A percentile compares a stretch with the other conserved stretches of the same genome.
Conservation (phyloP, 2,888 invertebrate genomes). For the Smittia sp. region DNA sequence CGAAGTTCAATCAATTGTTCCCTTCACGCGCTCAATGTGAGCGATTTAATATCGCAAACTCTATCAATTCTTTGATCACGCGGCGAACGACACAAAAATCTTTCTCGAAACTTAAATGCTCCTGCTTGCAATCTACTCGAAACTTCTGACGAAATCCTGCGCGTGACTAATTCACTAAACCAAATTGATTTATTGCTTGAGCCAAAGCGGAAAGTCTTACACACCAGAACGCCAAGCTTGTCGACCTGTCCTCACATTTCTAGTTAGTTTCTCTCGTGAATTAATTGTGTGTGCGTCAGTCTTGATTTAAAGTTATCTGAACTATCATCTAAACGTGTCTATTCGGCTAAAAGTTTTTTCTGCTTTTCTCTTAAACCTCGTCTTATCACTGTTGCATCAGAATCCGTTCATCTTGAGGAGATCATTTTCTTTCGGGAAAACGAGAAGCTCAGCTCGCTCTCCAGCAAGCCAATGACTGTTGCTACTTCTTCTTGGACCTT, state of each 20-base stretch:
- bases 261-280: neutral
- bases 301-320: conserved; percentile 17
- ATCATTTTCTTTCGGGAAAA: conserved; percentile 5
- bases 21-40: conserved; percentile 36
- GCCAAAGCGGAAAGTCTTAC: too few relatives aligned
- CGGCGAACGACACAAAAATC: conserved; percentile 8
- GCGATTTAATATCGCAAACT: conserved; percentile 32
- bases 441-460: neutral
- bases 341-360: neutral
- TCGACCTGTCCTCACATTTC: too few relatives aligned
- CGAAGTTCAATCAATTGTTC: conserved; percentile 27
- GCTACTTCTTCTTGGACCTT: neutral
- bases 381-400: conserved; percentile 4
- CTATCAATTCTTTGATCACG: conserved; percentile 26
- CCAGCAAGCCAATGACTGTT: neutral
- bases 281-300: conserved; percentile 38
- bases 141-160: neutral
- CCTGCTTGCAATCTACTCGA: neutral
- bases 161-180: neutral
- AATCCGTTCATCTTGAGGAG: neutral
- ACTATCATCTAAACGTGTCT: neutral
- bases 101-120: conserved; percentile 11
- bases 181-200: neutral
- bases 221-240: too few relatives aligned
- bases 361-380: conserved; percentile 5